Evolutionary conservation across 2,113 vertebrate genomes (phyloP).

Genomic region (sheep (Ovis aries)): ARS-UI_Ramb_v3.0 NC_056055.1:139003501-139004000

Average conservation of each 20-base stretch:
- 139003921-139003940: background rate
- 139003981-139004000: background rate
- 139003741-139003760: background rate
- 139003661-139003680: background rate
- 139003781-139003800: background rate
- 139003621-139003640: background rate
- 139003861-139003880: background rate
- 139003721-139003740: background rate
- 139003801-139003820: background rate
- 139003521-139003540: background rate
- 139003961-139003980: background rate
- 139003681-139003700: background rate
- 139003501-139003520: background rate
- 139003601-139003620: background rate
- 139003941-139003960: background rate
- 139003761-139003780: background rate
- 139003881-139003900: background rate
- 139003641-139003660: background rate
- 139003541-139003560: background rate
- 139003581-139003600: background rate
- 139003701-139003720: background rate
- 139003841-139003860: background rate
- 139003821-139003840: background rate
- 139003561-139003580: background rate
- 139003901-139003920: slow-evolving; percentile 6